phyloP scores from a whole-genome alignment of 2,797 vertebrate genomes.

The Xiphorhynchus erythropygius region DNA sequence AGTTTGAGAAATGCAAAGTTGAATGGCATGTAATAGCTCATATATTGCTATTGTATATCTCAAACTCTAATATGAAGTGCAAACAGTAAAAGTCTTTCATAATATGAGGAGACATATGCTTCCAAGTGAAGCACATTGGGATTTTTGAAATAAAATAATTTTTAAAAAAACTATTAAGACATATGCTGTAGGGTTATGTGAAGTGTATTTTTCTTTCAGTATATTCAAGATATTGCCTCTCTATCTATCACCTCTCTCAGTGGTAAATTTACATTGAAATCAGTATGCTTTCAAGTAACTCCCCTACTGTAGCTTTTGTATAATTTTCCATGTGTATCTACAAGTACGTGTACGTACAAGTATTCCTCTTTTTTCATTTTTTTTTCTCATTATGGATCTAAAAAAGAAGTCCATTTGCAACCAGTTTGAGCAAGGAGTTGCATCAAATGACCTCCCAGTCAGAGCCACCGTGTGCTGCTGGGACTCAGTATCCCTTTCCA shows the following conservation, averaged over 20 bases:
- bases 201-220: not conserved
- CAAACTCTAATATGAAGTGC: not conserved
- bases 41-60: not conserved
- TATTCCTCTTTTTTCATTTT: not conserved
- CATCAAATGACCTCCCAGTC: not conserved
- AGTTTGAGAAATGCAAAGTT: not conserved
- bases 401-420: not conserved
- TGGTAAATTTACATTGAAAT: not conserved
- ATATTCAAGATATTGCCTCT: not conserved
- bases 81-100: not conserved
- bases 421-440: not conserved
- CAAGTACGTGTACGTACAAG: rapidly evolving
- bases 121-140: not conserved
- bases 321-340: not conserved
- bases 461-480: not conserved
- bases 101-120: not conserved
- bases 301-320: not conserved
- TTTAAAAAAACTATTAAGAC: not conserved
- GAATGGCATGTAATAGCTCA: not conserved
- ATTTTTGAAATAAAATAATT: not conserved
- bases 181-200: not conserved
- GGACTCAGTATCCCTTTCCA: not conserved
- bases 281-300: not conserved
- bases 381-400: not conserved
- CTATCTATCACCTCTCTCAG: not conserved